Conservation (phyloP, 2,113 vertebrate genomes). For the Crotalus viridis region DNA sequence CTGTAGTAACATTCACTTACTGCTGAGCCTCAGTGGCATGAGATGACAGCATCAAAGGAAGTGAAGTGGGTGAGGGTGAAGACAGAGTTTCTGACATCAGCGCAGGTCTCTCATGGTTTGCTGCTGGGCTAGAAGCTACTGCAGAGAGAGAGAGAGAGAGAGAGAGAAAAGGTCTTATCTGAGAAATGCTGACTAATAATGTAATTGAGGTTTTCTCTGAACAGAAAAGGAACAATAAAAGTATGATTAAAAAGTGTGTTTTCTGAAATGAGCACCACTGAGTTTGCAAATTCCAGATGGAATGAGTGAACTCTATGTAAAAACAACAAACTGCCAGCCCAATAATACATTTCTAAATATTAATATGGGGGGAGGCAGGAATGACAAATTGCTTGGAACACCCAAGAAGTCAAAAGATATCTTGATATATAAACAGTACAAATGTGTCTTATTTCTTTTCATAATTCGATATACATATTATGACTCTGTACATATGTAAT, state of each 20-base stretch:
- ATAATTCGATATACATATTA: conserved; percentile 33
- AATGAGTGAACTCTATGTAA: conserved; percentile 51
- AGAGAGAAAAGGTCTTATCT: conserved; percentile 43
- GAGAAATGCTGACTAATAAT: conserved; percentile 74
- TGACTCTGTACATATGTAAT: conserved; percentile 36
- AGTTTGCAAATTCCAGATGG: conserved; percentile 60
- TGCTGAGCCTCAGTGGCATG: conserved; percentile 52
- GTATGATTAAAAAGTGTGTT: conserved; percentile 66
- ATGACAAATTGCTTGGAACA: neutral
- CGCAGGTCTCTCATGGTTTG: conserved; percentile 64
- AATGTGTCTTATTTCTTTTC: conserved; percentile 34
- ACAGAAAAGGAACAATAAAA: conserved; percentile 62
- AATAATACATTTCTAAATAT: conserved; percentile 40
- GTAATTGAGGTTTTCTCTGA: conserved; percentile 66
- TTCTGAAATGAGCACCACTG: conserved; percentile 65
- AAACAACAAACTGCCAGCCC: conserved; percentile 36
- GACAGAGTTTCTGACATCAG: conserved; percentile 64
- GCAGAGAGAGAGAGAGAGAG: conserved; percentile 29
- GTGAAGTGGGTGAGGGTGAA: conserved; percentile 36
- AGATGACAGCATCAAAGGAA: conserved; percentile 66
- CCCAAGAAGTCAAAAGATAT: neutral
- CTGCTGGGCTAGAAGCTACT: conserved; percentile 56
- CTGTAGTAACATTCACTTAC: conserved; percentile 50
- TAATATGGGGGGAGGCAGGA: neutral
- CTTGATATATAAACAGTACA: conserved; percentile 49